phyloP scores from a whole-genome alignment of 2,797 vertebrate genomes.

The Petrocephalus sullivani region DNA sequence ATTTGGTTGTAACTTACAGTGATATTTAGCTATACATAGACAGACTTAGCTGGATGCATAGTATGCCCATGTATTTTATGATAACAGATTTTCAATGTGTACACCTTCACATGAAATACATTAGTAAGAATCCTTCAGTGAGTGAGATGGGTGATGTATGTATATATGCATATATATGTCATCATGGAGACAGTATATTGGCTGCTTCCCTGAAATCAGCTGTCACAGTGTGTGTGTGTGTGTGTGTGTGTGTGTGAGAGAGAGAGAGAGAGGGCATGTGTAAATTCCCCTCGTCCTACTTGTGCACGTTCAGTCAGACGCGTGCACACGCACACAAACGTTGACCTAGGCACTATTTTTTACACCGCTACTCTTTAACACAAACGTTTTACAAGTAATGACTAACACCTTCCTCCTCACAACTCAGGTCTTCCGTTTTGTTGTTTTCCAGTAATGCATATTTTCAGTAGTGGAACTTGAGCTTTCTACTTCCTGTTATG shows the following conservation, averaged over 20 bases:
- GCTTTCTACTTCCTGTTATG: conserved; percentile 13
- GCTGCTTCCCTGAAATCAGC: conserved; percentile 16
- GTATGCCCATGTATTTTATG: not conserved
- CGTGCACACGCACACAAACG: not conserved
- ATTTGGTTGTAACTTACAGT: not conserved
- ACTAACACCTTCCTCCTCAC: not conserved
- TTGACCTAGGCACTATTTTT: not conserved
- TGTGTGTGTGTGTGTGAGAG: not conserved
- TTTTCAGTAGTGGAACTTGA: conserved; percentile 3
- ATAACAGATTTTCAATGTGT: not conserved
- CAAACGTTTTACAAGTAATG: not conserved
- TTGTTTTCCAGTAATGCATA: not conserved
- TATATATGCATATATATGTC: not conserved
- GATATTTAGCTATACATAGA: not conserved
- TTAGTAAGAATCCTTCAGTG: not conserved
- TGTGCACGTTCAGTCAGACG: not conserved
- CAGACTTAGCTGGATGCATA: not conserved
- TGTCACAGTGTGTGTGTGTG: not conserved
- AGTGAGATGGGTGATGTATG: not conserved
- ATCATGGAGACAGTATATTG: not conserved
- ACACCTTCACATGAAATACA: not conserved
- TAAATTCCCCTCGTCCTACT: not conserved
- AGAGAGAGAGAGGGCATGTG: not conserved
- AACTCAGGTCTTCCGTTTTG: not conserved
- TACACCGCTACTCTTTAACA: not conserved